Base-by-base conservation (phyloP, 92 coral and sea anemone genomes). In the Zoanthus sansibaricus region DNA sequence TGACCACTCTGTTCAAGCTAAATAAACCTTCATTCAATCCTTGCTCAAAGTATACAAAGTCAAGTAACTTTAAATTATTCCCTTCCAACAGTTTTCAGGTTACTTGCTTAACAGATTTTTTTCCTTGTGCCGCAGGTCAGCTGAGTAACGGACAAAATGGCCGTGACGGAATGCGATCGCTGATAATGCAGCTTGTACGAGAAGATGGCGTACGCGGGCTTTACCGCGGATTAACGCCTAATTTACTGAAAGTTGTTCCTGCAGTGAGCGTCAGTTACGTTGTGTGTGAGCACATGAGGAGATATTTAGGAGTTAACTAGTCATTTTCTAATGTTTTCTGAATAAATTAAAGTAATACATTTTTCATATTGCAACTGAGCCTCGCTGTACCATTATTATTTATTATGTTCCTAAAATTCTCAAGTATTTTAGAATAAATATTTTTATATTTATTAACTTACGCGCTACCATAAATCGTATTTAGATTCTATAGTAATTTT, bases 241-340 rank as follows among this genome's bases (percentile, higher is more conserved):
- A 89, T 55, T 89, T 89, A 32, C 69, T 89, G 77, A 89, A 89
- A 79, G 92, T 89, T 13, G 87, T 89, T 46, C 92, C 92, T 1
- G 92, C 92, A 58, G 92, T 89, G 47, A 89, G 92, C 79, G 83
- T 89, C 42, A 83, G 92, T 54, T 76, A 76, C 52, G 82, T 76
- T 15, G 82, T 76, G 47, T 76, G 82, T 18, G 82, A 76, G 42
- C 82, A 76, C 82, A 76, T 76, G 82, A 76, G 82, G n/a, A 76
- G 59, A 44, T 52, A 76, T 12, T 76, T 76, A 76, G 82, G 82
- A 76, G 47, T 76, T 30, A 49, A 76, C n/a, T 76, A 76, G 66
- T 37, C 8, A 31, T 76, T 48, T 49, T 20, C 21, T 58, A 58
- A 58, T 58, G 18, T 17, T 14, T 17, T 37, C 0, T 37, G 4